Conservation (phyloP, 2,113 vertebrate genomes). For the Cynocephalus volans region DNA sequence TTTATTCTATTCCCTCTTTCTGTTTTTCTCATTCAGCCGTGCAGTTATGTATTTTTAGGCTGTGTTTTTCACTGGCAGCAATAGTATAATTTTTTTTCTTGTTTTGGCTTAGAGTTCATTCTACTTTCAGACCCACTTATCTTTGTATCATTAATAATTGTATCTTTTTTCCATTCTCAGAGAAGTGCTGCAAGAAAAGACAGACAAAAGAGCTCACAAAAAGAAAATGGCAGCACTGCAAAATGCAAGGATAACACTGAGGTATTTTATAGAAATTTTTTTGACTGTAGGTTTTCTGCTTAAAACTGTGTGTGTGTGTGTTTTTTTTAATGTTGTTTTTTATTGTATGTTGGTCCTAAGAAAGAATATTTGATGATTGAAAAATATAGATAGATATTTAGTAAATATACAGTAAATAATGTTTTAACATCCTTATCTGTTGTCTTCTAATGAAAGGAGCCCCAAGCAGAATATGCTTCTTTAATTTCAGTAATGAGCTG, state of each 20-base stretch:
- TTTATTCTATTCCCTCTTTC: neutral
- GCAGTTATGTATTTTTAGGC: neutral
- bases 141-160: conserved; percentile 16
- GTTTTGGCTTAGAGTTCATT: conserved; percentile 32
- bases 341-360: neutral
- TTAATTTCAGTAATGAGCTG: neutral
- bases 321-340: neutral
- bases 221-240: neutral
- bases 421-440: neutral
- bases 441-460: neutral
- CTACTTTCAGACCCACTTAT: conserved; percentile 25
- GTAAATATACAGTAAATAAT: neutral
- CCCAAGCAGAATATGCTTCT: neutral
- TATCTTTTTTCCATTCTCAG: neutral
- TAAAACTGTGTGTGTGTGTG: neutral
- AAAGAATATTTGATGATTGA: neutral
- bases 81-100: conserved; percentile 13
- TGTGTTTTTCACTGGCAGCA: conserved; percentile 23
- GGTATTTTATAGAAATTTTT: neutral
- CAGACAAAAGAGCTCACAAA: neutral
- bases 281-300: neutral
- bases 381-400: neutral
- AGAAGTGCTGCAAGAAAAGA: neutral
- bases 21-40: conserved; percentile 2
- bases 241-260: neutral